phyloP scores from a whole-genome alignment of 2,113 vertebrate species.

The Rana temporaria region DNA sequence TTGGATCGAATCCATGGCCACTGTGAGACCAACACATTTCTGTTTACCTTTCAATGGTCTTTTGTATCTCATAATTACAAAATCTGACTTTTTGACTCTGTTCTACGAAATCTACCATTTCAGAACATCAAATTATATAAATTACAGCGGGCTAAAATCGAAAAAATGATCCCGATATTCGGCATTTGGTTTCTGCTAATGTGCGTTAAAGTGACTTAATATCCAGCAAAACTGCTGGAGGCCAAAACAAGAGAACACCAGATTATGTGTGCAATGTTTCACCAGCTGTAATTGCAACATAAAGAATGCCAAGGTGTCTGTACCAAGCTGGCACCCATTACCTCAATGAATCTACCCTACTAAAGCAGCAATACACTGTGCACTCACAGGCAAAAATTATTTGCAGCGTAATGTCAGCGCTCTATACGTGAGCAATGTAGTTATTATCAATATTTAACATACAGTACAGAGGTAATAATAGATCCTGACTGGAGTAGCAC shows the following conservation, averaged over 20 bases:
- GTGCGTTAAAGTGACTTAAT: background rate
- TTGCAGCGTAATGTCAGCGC: background rate
- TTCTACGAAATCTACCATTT: background rate
- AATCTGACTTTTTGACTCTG: background rate
- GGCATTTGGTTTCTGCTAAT: conserved; percentile 7
- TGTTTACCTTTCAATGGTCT: too few species aligned
- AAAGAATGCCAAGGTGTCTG: conserved; percentile 8
- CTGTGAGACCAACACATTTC: too few species aligned
- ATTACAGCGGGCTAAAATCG: background rate
- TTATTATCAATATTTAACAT: conserved; percentile 16
- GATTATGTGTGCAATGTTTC: conserved; percentile 6
- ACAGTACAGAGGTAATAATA: background rate
- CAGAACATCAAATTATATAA: conserved; percentile 1
- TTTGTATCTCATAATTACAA: too few species aligned
- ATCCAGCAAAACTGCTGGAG: background rate
- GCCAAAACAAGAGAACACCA: conserved; percentile 20
- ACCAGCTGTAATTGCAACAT: background rate
- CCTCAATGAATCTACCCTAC: conserved; percentile 12
- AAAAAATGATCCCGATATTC: background rate
- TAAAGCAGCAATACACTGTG: background rate
- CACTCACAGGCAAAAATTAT: background rate
- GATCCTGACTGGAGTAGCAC: background rate
- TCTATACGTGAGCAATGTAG: conserved; percentile 1
- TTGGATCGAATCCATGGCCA: too few species aligned
- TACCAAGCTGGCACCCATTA: conserved; percentile 7